Base-by-base conservation (phyloP, 2,797 vertebrate genomes). In the Pangasius macronema region DNA sequence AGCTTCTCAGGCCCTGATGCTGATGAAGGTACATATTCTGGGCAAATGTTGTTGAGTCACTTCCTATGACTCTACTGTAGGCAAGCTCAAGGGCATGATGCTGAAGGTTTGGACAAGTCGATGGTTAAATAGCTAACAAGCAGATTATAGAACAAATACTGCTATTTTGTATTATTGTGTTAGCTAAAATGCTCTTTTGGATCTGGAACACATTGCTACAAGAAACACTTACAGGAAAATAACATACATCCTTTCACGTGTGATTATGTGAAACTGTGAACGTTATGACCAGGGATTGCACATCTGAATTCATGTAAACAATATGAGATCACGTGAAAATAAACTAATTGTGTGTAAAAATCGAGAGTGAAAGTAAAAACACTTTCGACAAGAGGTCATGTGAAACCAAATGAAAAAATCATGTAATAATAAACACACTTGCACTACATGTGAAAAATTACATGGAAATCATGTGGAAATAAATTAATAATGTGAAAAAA, bases 11-110 rank as follows among this genome's bases (percentile, higher is more conserved):
- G 20, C 77, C 30, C 53, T 39, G 55, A 55, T 39, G 86, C 85
- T 90, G 91, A 87, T 86, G 51, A 87, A 91, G 89, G n/a, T 22
- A 83, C n/a, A 67, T 16, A 22, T 22, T 67, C 90, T 83, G 61
- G 73, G 83, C 87, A 30, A 53, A 83, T 89, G 39, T 59, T 63
- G 80, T 20, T 92, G 91, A 91, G 87, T 88, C 89, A 87, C 73
- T 89, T 85, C 53, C 86, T 61, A 18, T 8, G 27, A 57, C 39
- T 24, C 3, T 36, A 49, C n/a, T 83, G 42, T 9, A 39, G 68
- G 46, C 30, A 30, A 57, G 59, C 9, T 53, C 24, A 42, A 65
- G 39, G 11, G 27, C 33, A 22, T 42, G 30, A 20, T 24, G 22
- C 20, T 1, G 24, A 59, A 39, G 14, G 22, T 27, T 65, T 22